phyloP scores from a whole-genome alignment of 2,888 invertebrate genomes.

The Oscheius sp. region DNA sequence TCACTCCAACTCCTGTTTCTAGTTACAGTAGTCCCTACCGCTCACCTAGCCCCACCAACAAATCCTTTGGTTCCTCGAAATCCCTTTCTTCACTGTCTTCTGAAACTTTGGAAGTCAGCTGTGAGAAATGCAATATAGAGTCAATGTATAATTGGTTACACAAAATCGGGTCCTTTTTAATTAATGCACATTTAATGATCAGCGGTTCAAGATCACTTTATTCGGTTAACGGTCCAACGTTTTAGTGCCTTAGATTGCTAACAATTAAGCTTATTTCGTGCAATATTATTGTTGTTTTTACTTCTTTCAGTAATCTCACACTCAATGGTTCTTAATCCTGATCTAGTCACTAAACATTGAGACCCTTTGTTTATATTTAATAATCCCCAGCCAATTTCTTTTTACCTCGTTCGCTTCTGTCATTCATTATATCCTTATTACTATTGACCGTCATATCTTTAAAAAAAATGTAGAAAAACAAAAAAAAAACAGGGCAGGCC shows the following conservation, averaged over 20 bases:
- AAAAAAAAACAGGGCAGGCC: constrained; percentile 29
- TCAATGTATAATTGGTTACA: constrained; percentile 1
- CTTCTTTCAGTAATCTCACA: constrained; percentile 7
- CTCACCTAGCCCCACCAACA: constrained; percentile 19
- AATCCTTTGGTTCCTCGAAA: too few relatives aligned
- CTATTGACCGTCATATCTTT: not conserved
- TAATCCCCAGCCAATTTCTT: not conserved
- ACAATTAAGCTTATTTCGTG: not conserved
- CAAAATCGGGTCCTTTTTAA: constrained; percentile 22
- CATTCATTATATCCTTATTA: not conserved
- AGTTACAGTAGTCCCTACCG: constrained; percentile 22
- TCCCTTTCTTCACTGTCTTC: not conserved
- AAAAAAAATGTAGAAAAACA: constrained; percentile 19
- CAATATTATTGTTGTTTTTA: not conserved
- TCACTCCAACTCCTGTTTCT: not conserved
- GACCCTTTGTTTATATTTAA: not conserved
- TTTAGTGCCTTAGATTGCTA: not conserved
- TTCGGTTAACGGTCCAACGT: not conserved
- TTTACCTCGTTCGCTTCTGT: not conserved
- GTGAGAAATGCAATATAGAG: not conserved
- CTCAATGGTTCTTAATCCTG: not conserved
- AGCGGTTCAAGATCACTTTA: constrained; percentile 20
- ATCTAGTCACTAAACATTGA: not conserved
- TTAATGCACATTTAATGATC: constrained; percentile 8
- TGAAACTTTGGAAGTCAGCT: not conserved